Conservation (phyloP, 2,797 vertebrate species). For the Anguilla obscura region DNA sequence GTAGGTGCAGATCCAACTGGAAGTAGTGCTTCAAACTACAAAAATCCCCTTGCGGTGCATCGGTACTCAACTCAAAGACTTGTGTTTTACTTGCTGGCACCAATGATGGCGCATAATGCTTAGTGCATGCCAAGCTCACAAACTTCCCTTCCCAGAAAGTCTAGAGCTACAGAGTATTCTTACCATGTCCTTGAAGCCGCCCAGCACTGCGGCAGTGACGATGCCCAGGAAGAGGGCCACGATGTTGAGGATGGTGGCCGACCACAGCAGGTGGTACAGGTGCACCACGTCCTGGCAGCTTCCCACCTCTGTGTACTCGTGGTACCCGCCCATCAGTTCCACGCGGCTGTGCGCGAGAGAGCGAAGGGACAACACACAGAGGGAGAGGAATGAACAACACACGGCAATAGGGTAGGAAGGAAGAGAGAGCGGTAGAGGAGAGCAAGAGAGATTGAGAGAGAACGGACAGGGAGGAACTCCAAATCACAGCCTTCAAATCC, state of each 20-base stretch:
- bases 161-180: conserved; percentile 33
- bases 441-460: not conserved
- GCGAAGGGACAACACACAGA: conserved; percentile 50
- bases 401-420: not conserved
- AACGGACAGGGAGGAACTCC: not conserved
- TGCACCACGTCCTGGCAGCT: conserved; percentile 97
- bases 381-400: conserved; percentile 35
- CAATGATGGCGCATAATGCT: not conserved
- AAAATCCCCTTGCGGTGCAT: not conserved
- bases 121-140: not conserved
- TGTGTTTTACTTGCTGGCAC: not conserved
- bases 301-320: conserved; percentile 93
- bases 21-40: not conserved
- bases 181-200: conserved; percentile 98
- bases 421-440: conserved; percentile 16
- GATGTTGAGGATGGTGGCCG: conserved; percentile 93
- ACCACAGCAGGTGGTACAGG: conserved; percentile 96
- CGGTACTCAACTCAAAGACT: not conserved
- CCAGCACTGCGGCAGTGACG: conserved; percentile 93
- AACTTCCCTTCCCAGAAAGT: not conserved
- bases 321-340: conserved; percentile 84
- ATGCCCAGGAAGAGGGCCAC: conserved; percentile 94
- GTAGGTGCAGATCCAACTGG: not conserved
- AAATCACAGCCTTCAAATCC: conserved; percentile 2
- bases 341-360: conserved; percentile 66